Evolutionary conservation across 2,113 vertebrate species (phyloP), one percentile per base, ranked within the genome.

Genomic region (Passer domesticus): DNA sequence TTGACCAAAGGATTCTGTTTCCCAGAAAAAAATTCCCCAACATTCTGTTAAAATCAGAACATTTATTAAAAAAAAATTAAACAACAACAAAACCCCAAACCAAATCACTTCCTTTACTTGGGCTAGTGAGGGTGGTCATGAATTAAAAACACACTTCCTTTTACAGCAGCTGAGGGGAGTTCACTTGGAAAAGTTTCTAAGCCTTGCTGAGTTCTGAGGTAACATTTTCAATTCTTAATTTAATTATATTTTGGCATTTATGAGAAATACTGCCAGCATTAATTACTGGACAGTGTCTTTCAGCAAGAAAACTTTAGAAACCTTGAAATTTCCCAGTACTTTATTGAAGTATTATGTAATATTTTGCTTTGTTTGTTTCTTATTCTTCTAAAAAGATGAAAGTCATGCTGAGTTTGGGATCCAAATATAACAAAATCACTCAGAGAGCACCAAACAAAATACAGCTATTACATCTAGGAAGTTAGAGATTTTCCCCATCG

Each of bases 291-390:
- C n/a, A 60, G 43, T 70, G 25, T 77, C 37, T 91, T 89, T 93
- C 64, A 69, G 35, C 28, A 90, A 83, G 62, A 46, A 82, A 91
- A 63, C 30, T 91, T 94, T 66, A 83, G 79, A 92, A 92, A 95
- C 13, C 8, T 76, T 66, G 52, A 80, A 41, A 87, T 92, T 95
- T 92, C 85, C 76, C 85, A 90, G 50, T 53, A 79, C 5, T 78
- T 23, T 91, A 16, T 64, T 66, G 35, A 94, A 92, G 56, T 83
- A 73, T 62, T 20, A 44, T 3, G 13, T 41, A 88, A 70, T n/a
- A 46, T 47, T 85, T 91, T 89, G 30, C 10, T 89, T 92, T 72
- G 19, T 1, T 68, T 50, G 0, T 55, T 92, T 56, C 43, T 88
- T 87, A 33, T 62, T 77, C 28, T 74, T 86, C 10, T 72, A 22